phyloP scores from a whole-genome alignment of 2,113 vertebrate genomes.

The Vanacampus margaritifer region DNA sequence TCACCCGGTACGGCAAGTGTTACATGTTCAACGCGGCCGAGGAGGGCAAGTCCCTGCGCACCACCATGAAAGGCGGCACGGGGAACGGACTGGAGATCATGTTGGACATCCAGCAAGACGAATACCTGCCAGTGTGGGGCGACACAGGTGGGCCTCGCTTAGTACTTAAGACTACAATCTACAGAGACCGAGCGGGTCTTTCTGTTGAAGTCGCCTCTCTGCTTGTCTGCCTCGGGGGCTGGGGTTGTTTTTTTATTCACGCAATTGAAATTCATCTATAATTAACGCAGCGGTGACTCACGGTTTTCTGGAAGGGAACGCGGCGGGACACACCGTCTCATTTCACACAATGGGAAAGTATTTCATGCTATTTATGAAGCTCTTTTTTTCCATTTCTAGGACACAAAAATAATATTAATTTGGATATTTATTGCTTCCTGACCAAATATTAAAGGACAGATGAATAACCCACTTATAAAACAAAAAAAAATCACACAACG shows the following conservation, averaged over 20 bases:
- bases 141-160: conserved; percentile 68
- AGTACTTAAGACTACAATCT: not conserved
- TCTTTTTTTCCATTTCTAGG: not conserved
- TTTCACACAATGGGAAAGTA: not conserved
- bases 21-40: conserved; percentile 98
- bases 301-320: not conserved
- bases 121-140: conserved; percentile 79
- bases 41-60: conserved; percentile 89
- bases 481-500: no score
- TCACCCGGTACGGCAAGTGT: conserved; percentile 98
- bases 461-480: no score
- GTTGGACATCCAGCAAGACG: conserved; percentile 98
- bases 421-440: not conserved
- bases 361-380: not conserved
- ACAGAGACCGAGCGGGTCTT: not conserved
- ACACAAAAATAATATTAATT: not conserved
- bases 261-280: not conserved
- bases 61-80: conserved; percentile 95
- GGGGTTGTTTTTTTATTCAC: not conserved
- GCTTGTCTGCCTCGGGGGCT: not conserved
- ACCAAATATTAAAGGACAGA: not conserved
- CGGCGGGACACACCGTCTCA: not conserved
- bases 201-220: not conserved
- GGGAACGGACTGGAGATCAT: conserved; percentile 98
- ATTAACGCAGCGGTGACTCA: not conserved